Percentiles rank a stretch among this genome's conserved stretches.
Evolutionary conservation across 2,113 vertebrate genomes (phyloP).

Genomic region (Shinisaurus crocodilurus): DNA sequence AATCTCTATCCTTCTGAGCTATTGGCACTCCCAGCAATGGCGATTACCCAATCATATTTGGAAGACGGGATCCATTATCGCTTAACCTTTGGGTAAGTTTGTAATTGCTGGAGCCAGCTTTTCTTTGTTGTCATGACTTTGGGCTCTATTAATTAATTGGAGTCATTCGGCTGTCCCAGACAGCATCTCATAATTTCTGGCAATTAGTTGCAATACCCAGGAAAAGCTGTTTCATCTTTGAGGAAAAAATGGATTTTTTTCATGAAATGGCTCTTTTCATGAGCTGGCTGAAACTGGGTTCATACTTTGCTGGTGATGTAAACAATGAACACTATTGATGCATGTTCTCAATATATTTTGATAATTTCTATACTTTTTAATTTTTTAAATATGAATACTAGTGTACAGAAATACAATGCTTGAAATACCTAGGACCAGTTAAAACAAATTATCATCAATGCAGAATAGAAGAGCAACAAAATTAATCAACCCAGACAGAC

Average conservation of each 20-base stretch:
- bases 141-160: not conserved
- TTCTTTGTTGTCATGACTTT: not conserved
- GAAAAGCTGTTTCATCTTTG: not conserved
- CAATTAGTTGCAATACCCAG: not conserved
- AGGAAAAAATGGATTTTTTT: not conserved
- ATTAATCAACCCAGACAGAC: too few species aligned
- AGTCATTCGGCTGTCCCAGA: not conserved
- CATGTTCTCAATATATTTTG: not conserved
- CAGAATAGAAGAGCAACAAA: too few species aligned
- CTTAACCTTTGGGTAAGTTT: not conserved
- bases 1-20: not conserved
- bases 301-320: not conserved
- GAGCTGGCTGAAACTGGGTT: not conserved
- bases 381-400: too few species aligned
- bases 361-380: too few species aligned
- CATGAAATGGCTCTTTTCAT: not conserved
- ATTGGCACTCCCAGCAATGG: not conserved
- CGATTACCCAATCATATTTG: not conserved
- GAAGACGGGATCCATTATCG: not conserved
- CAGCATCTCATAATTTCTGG: not conserved
- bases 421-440: too few species aligned
- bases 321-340: not conserved
- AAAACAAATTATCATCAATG: too few species aligned
- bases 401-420: too few species aligned
- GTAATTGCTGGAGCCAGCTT: not conserved